phyloP scores from a whole-genome alignment of 2,888 invertebrate genomes.

The Nemoura dubitans region DNA sequence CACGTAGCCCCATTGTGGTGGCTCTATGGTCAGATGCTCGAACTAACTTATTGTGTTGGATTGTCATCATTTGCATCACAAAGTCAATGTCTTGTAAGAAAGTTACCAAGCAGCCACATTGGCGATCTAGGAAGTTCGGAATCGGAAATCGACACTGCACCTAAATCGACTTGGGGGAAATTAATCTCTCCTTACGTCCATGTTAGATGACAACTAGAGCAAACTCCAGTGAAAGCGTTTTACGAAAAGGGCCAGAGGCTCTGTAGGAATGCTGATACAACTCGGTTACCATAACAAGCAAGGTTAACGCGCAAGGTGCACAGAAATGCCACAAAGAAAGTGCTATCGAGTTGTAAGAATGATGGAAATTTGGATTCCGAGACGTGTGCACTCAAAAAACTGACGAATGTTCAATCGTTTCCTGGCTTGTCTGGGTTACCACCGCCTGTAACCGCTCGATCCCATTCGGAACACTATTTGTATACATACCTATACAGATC shows the following conservation, averaged over 20 bases:
- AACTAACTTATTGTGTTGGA: no score
- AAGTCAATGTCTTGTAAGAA: conserved; percentile 41
- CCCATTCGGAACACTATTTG: no score
- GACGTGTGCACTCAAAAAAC: background rate
- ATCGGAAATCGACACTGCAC: conserved; percentile 32
- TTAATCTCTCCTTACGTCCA: conserved; percentile 22
- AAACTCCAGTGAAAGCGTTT: conserved; percentile 35
- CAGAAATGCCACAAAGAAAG: conserved; percentile 9
- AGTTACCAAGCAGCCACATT: conserved; percentile 10
- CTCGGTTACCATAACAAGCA: conserved; percentile 28
- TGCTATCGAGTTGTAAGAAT: background rate
- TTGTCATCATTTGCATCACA: background rate
- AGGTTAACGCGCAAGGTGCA: conserved; percentile 30
- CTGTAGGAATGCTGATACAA: conserved; percentile 31
- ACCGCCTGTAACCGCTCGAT: background rate
- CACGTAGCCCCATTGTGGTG: background rate
- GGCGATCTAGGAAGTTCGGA: conserved; percentile 25
- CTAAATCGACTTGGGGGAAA: conserved; percentile 34
- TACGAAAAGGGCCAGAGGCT: background rate
- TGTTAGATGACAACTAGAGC: conserved; percentile 38
- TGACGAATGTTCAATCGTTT: background rate
- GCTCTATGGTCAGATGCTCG: background rate
- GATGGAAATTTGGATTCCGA: background rate
- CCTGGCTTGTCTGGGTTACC: background rate
- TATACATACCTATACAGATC: no score